These are phyloP conservation scores for Cyclopterus lumpus DNA, from an alignment of 2,797 vertebrate genomes.

Conservation along the genomic window DNA sequence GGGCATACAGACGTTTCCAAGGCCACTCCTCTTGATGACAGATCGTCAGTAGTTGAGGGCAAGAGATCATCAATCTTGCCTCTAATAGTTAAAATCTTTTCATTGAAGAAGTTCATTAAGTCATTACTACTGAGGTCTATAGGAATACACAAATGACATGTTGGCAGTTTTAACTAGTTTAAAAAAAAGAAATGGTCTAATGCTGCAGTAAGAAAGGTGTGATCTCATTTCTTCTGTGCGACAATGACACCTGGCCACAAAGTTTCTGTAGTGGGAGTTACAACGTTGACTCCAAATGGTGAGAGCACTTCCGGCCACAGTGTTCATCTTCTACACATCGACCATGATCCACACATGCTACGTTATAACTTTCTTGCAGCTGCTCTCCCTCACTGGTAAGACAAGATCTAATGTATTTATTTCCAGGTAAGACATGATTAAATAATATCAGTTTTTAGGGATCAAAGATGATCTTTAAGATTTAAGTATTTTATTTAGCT, in stretches of 20 bases:
- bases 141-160: not conserved
- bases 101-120: too few relatives aligned
- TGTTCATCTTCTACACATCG: not conserved
- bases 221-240: not conserved
- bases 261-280: conserved; percentile 44
- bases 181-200: not conserved
- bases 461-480: too few relatives aligned
- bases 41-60: too few relatives aligned
- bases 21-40: too few relatives aligned
- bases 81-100: too few relatives aligned
- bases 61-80: too few relatives aligned
- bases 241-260: conserved; percentile 32
- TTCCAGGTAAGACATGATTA: not conserved
- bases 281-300: conserved; percentile 10
- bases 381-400: conserved; percentile 68
- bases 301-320: not conserved
- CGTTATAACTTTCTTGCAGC: conserved; percentile 27
- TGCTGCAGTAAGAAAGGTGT: conserved; percentile 9
- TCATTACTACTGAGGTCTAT: too few relatives aligned
- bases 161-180: not conserved
- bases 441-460: not conserved
- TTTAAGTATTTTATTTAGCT: not conserved
- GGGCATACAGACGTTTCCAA: too few relatives aligned
- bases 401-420: not conserved
- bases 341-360: conserved; percentile 40